Conservation (phyloP, 2,797 vertebrate genomes). For the Enteromius argenteus region DNA sequence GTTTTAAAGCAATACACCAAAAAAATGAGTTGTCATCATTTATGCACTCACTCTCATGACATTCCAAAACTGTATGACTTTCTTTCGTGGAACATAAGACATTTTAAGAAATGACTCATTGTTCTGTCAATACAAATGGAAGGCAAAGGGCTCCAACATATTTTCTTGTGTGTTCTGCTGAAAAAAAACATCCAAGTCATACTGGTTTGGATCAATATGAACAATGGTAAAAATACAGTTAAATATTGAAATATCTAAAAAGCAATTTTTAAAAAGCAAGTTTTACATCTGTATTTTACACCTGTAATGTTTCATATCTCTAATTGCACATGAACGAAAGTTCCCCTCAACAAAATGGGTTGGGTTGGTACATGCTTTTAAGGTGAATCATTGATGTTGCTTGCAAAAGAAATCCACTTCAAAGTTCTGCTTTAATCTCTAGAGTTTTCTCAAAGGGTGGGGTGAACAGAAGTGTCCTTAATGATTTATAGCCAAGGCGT, state of each 20-base stretch:
- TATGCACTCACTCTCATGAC: neutral
- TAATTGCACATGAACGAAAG: neutral
- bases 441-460: neutral
- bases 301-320: neutral
- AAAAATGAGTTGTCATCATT: neutral
- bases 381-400: slow-evolving; percentile 1
- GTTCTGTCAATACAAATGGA: neutral
- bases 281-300: neutral
- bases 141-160: neutral
- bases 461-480: slow-evolving; percentile 12
- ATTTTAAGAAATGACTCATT: neutral
- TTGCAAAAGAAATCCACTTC: slow-evolving; percentile 2
- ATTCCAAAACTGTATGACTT: neutral
- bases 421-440: neutral
- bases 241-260: neutral
- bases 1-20: neutral
- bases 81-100: neutral
- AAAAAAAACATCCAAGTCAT: neutral
- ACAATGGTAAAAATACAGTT: neutral
- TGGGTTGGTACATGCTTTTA: neutral
- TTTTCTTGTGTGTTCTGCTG: neutral
- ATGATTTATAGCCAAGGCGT: neutral
- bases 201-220: neutral
- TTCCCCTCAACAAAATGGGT: neutral
- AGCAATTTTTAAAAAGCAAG: neutral